These are phyloP conservation scores for Lepus oiostolus DNA, from an alignment of 2,797 vertebrate genomes.

Conservation along the genomic window DNA sequence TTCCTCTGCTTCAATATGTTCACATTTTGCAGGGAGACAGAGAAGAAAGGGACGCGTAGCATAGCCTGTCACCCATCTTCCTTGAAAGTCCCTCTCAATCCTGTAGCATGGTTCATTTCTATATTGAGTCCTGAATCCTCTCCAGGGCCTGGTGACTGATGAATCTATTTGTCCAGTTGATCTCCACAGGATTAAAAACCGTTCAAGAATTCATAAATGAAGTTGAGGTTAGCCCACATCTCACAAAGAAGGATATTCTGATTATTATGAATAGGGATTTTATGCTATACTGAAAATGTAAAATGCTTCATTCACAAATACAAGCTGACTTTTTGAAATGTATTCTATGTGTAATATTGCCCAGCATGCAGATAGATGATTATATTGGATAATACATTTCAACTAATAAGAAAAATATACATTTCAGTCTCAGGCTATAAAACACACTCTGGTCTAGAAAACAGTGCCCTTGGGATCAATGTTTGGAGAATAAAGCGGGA, in stretches of 20 bases:
- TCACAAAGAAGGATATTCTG: neutral
- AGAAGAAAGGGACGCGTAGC: neutral
- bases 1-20: neutral
- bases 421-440: neutral
- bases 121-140: neutral
- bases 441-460: neutral
- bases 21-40: neutral
- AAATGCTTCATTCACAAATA: conserved; percentile 25
- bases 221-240: neutral
- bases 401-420: conserved; percentile 1
- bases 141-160: neutral
- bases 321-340: neutral
- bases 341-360: neutral
- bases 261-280: neutral
- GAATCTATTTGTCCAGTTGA: neutral
- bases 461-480: neutral
- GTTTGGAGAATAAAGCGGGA: neutral
- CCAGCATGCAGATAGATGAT: neutral
- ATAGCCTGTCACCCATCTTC: neutral
- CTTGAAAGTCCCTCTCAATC: neutral
- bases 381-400: conserved; percentile 1
- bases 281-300: neutral
- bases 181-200: neutral
- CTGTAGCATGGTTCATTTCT: neutral
- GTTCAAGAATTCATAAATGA: neutral